Conservation (phyloP, 2,113 vertebrate genomes). For the Danio rerio region DNA sequence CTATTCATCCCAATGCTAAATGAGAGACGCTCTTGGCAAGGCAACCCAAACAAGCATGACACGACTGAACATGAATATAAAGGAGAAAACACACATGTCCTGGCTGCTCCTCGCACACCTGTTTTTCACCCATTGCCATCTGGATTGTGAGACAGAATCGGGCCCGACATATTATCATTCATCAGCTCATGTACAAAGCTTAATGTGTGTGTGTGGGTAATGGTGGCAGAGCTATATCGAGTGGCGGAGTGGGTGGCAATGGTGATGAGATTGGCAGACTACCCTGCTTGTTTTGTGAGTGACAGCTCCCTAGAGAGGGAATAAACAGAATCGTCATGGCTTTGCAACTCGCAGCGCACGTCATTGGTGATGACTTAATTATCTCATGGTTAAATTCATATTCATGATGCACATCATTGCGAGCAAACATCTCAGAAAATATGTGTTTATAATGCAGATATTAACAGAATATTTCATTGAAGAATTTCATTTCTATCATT, state of each 20-base stretch:
- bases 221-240: slow-evolving; percentile 39
- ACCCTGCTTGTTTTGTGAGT: slow-evolving; percentile 38
- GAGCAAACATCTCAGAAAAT: slow-evolving; percentile 50
- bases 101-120: slow-evolving; percentile 41
- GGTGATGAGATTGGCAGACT: slow-evolving; percentile 47
- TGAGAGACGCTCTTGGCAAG: slow-evolving; percentile 40
- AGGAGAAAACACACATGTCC: slow-evolving; percentile 55
- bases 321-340: slow-evolving; percentile 27
- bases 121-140: slow-evolving; percentile 52
- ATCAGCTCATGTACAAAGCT: slow-evolving; percentile 46
- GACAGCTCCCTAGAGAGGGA: slow-evolving; percentile 22
- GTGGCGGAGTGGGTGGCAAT: slow-evolving; percentile 31
- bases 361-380: slow-evolving; percentile 8
- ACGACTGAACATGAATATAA: slow-evolving; percentile 55
- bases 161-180: slow-evolving; percentile 44
- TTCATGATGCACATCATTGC: not conserved
- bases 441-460: not conserved
- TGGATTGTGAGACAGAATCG: slow-evolving; percentile 49
- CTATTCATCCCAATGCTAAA: slow-evolving; percentile 33
- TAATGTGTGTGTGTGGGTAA: slow-evolving; percentile 24
- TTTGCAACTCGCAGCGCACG: slow-evolving; percentile 38
- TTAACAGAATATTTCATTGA: not conserved
- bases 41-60: slow-evolving; percentile 47
- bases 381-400: not conserved
- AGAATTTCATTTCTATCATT: not conserved